Base-by-base conservation (phyloP, 2,797 vertebrate species). In the Ptychobarbus kaznakovi region DNA sequence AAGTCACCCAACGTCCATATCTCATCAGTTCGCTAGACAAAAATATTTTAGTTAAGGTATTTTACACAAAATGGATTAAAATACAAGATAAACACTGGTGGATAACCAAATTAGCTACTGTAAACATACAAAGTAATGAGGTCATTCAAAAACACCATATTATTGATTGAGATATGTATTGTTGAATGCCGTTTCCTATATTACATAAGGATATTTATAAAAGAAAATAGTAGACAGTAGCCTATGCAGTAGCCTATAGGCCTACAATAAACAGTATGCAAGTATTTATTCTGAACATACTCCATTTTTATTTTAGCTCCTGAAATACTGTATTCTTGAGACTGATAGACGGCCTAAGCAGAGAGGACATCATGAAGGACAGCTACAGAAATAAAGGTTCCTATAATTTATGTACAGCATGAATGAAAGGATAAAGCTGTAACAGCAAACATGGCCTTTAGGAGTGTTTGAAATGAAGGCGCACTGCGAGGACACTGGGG, bases 381-480 rank as follows among this genome's bases (percentile, higher is more conserved):
- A 58, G 49, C 35, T 72, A 25, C 38, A 61, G 25, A 73, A 42
- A 73, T 84, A 42, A 79, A 69, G 35, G 16, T 44, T 76, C 18
- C 63, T n/a, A 51, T 76, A 44, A 77, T 76, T 83, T 77, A 76
- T 83, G 58, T 68, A 53, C 46, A 20, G 58, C 12, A 65, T 77
- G 46, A 82, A 56, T 73, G 68, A 73, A 38, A 78, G 72, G 78
- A 56, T 81, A 78, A 75, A 86, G 80, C 35, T 25, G 44, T 56
- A 77, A 73, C 46, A 46, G 76, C 63, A 81, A 87, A 81, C 77
- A 80, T 61, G 69, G 69, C 82, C 82, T 87, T 87, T 76, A 83
- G 46, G 56, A 74, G 28, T 75, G 69, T 83, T 82, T 87, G 83
- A 85, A 61, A 83, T 44, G 79, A 46, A 74, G 13, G 20, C 76